Percentiles rank a stretch among this genome's conserved stretches.
Conservation (phyloP, 2,113 vertebrate species). For the Dromiciops gliroides region DNA sequence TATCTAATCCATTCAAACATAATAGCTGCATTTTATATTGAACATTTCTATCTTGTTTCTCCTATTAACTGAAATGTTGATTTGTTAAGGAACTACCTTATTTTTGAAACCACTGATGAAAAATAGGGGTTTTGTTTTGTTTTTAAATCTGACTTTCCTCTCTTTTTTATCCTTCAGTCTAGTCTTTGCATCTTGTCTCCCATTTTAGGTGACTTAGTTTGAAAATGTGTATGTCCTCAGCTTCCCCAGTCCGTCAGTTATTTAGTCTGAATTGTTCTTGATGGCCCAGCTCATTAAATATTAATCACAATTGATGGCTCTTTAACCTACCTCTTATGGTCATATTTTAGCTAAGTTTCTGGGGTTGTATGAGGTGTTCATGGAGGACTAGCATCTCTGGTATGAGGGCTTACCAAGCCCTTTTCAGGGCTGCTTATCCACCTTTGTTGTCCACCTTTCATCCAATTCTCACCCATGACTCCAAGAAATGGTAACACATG, state of each 20-base stretch:
- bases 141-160: not conserved
- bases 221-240: not conserved
- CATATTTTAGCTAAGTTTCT: not conserved
- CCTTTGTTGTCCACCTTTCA: not conserved
- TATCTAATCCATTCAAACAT: not conserved
- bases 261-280: not conserved
- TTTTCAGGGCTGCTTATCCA: not conserved
- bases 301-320: not conserved
- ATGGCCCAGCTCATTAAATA: not conserved
- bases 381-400: not conserved
- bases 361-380: not conserved
- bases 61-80: not conserved
- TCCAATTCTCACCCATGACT: not conserved
- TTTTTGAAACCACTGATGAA: not conserved
- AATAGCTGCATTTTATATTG: not conserved
- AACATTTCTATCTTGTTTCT: not conserved
- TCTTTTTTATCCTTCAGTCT: not conserved
- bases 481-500: not conserved
- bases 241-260: not conserved
- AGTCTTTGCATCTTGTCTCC: not conserved
- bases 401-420: not conserved
- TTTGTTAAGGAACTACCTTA: not conserved
- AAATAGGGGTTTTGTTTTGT: not conserved
- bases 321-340: not conserved
- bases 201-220: not conserved